Evolutionary conservation across 2,888 invertebrate species (phyloP).

Genomic region (Coremacera marginata): DNA sequence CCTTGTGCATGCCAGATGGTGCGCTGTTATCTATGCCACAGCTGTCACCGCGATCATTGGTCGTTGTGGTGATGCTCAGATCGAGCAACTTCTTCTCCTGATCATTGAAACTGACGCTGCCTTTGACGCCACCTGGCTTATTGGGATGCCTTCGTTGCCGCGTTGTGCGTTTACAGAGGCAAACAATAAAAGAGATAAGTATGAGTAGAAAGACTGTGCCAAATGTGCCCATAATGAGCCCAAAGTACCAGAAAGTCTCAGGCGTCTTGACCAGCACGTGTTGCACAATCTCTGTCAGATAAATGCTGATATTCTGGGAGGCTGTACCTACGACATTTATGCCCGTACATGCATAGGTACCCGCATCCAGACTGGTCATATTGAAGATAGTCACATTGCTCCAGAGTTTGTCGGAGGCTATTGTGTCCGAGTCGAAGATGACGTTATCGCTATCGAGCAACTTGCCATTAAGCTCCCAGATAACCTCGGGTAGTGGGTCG

Average conservation of each 20-base stretch:
- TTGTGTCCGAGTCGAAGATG: slow-evolving; percentile 68
- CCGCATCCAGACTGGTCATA: slow-evolving; percentile 84
- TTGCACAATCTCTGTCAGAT: slow-evolving; percentile 76
- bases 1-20: slow-evolving; percentile 69
- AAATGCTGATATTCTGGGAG: slow-evolving; percentile 73
- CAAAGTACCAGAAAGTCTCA: slow-evolving; percentile 82
- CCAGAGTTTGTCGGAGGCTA: slow-evolving; percentile 73
- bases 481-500: slow-evolving; percentile 85
- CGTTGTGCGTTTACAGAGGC: slow-evolving; percentile 71
- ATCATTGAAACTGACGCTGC: slow-evolving; percentile 86
- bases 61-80: slow-evolving; percentile 81
- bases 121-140: slow-evolving; percentile 78
- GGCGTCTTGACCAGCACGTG: slow-evolving; percentile 73
- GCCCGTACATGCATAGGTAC: slow-evolving; percentile 82
- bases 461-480: slow-evolving; percentile 85
- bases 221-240: slow-evolving; percentile 79
- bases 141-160: slow-evolving; percentile 72
- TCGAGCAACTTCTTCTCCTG: slow-evolving; percentile 90
- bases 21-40: slow-evolving; percentile 75
- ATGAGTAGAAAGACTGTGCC: slow-evolving; percentile 75
- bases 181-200: slow-evolving; percentile 74
- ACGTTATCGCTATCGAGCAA: slow-evolving; percentile 72
- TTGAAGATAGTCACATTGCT: slow-evolving; percentile 86
- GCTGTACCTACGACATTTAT: slow-evolving; percentile 69
- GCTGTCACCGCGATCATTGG: slow-evolving; percentile 74